Evolutionary conservation across 2,797 vertebrate genomes (phyloP).

Genomic region (Hafferia zeledoni): DNA sequence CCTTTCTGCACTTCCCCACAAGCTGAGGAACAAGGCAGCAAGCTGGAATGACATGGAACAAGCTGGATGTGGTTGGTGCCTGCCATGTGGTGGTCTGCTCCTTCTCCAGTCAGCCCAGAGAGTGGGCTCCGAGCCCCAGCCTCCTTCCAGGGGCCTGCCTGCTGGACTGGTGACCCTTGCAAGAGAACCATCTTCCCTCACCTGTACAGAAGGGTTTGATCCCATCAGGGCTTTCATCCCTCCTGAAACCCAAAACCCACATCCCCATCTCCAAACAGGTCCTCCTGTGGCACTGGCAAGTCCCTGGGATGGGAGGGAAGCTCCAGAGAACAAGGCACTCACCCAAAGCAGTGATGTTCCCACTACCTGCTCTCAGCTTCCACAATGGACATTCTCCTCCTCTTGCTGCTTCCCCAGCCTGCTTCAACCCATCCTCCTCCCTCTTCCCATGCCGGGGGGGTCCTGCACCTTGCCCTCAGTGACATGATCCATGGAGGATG

Average conservation of each 20-base stretch:
- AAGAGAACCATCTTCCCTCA: neutral
- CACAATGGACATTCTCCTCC: neutral
- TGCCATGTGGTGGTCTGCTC: neutral
- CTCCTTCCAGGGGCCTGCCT: neutral
- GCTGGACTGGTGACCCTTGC: fast-evolving
- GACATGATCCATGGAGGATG: neutral
- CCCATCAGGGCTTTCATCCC: neutral
- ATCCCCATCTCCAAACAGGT: fast-evolving
- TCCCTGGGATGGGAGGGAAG: neutral
- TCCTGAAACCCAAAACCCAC: neutral
- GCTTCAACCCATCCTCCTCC: neutral
- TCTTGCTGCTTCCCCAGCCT: neutral
- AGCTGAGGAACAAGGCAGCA: neutral
- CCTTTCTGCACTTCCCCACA: neutral
- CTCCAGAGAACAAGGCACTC: neutral
- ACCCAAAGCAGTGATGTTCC: neutral
- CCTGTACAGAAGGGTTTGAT: neutral
- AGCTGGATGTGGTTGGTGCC: neutral
- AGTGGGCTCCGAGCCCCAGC: neutral
- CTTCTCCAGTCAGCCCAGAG: neutral
- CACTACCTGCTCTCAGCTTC: neutral
- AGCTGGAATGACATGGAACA: neutral
- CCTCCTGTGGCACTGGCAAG: neutral
- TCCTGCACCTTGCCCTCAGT: neutral
- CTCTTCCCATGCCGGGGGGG: neutral